Conservation (phyloP, 2,797 vertebrate species). For the Odontamblyopus rebecca region DNA sequence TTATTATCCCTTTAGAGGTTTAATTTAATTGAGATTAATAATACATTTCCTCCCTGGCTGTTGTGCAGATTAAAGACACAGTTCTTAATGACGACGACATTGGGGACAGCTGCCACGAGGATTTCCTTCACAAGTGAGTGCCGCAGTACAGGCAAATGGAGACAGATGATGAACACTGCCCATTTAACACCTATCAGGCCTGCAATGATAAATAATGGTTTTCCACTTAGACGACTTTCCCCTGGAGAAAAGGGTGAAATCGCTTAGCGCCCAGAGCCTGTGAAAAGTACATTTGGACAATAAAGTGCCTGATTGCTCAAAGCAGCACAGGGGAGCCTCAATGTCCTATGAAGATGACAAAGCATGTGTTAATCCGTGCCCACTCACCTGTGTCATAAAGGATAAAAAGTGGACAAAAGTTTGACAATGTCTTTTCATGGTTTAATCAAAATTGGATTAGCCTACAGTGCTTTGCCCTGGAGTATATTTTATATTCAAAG, state of each 20-base stretch:
- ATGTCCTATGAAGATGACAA: conserved; percentile 37
- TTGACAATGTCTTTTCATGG: not conserved
- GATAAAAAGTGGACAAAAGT: conserved; percentile 10
- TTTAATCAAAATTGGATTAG: conserved; percentile 1
- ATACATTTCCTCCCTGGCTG: conserved; percentile 27
- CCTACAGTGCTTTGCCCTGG: conserved; percentile 1
- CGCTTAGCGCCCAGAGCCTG: conserved; percentile 20
- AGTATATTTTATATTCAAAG: not conserved
- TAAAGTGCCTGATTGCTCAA: conserved; percentile 20
- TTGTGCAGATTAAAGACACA: conserved; percentile 90
- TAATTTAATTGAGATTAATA: conserved; percentile 4
- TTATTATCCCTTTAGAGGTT: not conserved
- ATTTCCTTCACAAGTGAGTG: conserved; percentile 95
- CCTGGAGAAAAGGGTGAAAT: conserved; percentile 45
- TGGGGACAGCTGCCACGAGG: conserved; percentile 97
- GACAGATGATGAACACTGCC: conserved; percentile 59
- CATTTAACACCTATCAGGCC: conserved; percentile 63
- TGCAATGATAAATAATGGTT: conserved; percentile 60
- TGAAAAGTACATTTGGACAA: conserved; percentile 31
- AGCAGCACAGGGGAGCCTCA: conserved; percentile 21
- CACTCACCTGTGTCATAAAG: conserved; percentile 13
- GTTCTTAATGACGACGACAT: conserved; percentile 97
- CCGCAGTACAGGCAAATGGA: conserved; percentile 36
- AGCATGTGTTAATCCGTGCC: conserved; percentile 16
- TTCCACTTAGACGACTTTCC: conserved; percentile 45